These are phyloP conservation scores for Phyllostomus discolor DNA, from an alignment of 2,113 vertebrate genomes.

Conservation along the genomic window DNA sequence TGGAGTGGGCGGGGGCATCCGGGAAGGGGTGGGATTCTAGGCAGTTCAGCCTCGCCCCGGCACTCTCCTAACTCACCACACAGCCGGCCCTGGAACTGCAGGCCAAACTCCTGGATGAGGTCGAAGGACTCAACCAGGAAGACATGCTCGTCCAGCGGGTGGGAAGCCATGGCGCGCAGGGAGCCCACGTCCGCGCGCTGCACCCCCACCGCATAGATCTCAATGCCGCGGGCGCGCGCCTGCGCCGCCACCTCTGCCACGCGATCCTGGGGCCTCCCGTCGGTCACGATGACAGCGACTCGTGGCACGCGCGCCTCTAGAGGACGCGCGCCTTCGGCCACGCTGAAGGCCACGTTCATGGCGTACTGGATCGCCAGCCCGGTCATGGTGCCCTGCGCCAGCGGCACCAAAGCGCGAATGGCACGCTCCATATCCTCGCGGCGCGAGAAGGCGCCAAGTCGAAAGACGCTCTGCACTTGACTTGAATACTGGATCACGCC, in stretches of 20 bases:
- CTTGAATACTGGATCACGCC: constrained; percentile 98
- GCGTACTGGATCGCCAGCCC: constrained; percentile 94
- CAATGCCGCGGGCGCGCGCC: constrained; percentile 90
- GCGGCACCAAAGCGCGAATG: constrained; percentile 90
- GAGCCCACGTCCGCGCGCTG: constrained; percentile 95
- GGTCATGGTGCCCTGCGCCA: constrained; percentile 98
- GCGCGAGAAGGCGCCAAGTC: constrained; percentile 86
- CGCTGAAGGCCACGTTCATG: constrained; percentile 92
- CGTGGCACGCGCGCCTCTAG: constrained; percentile 85
- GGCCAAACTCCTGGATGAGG: constrained; percentile 94
- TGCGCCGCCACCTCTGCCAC: constrained; percentile 93
- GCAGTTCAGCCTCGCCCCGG: not conserved
- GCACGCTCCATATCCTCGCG: constrained; percentile 88
- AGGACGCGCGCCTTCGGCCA: constrained; percentile 87
- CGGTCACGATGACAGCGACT: constrained; percentile 92
- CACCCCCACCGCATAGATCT: constrained; percentile 95
- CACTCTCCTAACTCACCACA: constrained; percentile 84
- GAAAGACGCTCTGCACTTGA: constrained; percentile 96
- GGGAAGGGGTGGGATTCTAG: accelerated
- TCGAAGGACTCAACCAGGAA: constrained; percentile 97
- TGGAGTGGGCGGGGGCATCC: accelerated
- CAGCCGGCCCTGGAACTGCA: constrained; percentile 94
- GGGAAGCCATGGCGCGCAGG: constrained; percentile 93
- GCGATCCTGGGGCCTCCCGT: constrained; percentile 95
- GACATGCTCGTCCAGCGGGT: constrained; percentile 93